These are phyloP conservation scores for Coracopsis vasa DNA, from an alignment of 2,113 vertebrate species.

Conservation along the genomic window DNA sequence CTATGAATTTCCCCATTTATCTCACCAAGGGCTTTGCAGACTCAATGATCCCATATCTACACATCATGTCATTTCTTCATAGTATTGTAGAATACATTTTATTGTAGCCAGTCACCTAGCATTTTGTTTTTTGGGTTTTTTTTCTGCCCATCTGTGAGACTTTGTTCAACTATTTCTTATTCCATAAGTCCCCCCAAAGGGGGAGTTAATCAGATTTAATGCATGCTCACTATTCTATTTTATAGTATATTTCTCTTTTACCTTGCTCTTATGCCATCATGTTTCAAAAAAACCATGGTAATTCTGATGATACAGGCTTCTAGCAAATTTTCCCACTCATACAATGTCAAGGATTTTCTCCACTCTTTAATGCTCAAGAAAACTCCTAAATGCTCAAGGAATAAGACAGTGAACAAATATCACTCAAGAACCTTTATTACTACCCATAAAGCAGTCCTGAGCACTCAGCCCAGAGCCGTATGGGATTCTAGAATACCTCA, in stretches of 20 bases:
- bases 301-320: not conserved
- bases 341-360: not conserved
- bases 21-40: not conserved
- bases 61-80: not conserved
- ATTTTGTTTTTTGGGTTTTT: not conserved
- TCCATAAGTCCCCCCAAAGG: not conserved
- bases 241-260: not conserved
- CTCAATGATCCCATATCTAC: not conserved
- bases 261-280: not conserved
- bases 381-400: not conserved
- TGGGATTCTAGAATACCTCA: not conserved
- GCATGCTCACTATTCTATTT: not conserved
- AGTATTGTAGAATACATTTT: not conserved
- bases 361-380: not conserved
- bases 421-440: not conserved
- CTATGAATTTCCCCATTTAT: not conserved
- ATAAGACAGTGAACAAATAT: not conserved
- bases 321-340: not conserved
- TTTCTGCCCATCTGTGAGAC: not conserved
- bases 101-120: not conserved
- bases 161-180: not conserved
- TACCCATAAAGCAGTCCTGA: not conserved
- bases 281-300: not conserved
- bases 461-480: not conserved
- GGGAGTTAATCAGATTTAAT: not conserved